Conservation (phyloP, 2,797 vertebrate genomes). For the Pantherophis vulpinus region DNA sequence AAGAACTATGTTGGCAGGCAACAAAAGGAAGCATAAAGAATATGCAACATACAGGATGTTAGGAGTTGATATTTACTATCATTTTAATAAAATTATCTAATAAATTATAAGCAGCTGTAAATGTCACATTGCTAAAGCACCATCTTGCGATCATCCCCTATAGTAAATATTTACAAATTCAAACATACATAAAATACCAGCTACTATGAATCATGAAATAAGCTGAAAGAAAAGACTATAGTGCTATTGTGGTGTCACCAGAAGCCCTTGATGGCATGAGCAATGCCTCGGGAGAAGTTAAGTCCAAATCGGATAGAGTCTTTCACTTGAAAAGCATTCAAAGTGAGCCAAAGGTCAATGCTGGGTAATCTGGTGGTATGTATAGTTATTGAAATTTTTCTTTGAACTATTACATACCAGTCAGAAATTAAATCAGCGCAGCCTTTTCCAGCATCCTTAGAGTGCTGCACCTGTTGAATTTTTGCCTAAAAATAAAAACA, state of each 20-base stretch:
- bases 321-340: neutral
- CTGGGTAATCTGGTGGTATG: neutral
- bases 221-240: slow-evolving; percentile 2
- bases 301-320: neutral
- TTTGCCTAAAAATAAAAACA: neutral
- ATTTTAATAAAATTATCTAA: slow-evolving; percentile 52
- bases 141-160: slow-evolving; percentile 48
- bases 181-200: slow-evolving; percentile 28
- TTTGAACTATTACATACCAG: neutral
- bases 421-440: neutral
- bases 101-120: slow-evolving; percentile 58
- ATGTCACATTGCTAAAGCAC: slow-evolving; percentile 55
- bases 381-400: neutral
- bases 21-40: slow-evolving; percentile 23
- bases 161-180: slow-evolving; percentile 60
- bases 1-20: neutral
- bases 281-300: neutral
- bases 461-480: neutral
- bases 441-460: neutral
- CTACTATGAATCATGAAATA: slow-evolving; percentile 41
- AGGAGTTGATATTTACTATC: slow-evolving; percentile 47
- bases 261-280: neutral
- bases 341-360: neutral
- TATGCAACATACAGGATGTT: slow-evolving; percentile 55
- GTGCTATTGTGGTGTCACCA: neutral